Evolutionary conservation across 2,888 invertebrate species (phyloP).

Genomic region (Nysson spinosus): DNA sequence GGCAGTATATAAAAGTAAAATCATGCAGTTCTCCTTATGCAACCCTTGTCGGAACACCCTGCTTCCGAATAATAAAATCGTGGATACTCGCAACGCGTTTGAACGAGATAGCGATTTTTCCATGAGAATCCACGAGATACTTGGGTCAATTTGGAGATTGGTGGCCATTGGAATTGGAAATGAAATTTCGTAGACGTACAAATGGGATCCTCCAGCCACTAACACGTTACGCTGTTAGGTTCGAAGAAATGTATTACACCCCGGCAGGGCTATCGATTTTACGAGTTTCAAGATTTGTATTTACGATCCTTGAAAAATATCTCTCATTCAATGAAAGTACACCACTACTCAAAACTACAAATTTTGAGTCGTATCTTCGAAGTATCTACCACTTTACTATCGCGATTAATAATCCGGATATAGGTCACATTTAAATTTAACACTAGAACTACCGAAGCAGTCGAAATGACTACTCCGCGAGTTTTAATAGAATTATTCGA

Average conservation of each 20-base stretch:
- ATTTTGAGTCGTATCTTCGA: no score
- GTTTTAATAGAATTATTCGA: no score
- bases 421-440: no score
- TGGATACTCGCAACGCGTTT: neutral
- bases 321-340: no score
- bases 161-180: conserved; percentile 68
- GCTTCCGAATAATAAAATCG: conserved; percentile 9
- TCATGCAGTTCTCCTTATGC: no score
- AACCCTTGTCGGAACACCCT: no score
- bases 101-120: neutral
- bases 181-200: conserved; percentile 67
- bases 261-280: conserved; percentile 41
- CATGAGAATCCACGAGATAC: conserved; percentile 11
- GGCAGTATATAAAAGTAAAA: no score
- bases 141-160: conserved; percentile 66
- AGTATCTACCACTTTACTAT: no score
- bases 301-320: conserved; percentile 12
- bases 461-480: no score
- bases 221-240: conserved; percentile 37
- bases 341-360: no score
- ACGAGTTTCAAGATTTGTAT: conserved; percentile 47
- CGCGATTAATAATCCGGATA: no score
- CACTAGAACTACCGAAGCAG: no score
- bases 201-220: conserved; percentile 38
- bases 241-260: conserved; percentile 41